phyloP scores from a whole-genome alignment of 2,113 vertebrate species.

The Pachycephala philippinensis region DNA sequence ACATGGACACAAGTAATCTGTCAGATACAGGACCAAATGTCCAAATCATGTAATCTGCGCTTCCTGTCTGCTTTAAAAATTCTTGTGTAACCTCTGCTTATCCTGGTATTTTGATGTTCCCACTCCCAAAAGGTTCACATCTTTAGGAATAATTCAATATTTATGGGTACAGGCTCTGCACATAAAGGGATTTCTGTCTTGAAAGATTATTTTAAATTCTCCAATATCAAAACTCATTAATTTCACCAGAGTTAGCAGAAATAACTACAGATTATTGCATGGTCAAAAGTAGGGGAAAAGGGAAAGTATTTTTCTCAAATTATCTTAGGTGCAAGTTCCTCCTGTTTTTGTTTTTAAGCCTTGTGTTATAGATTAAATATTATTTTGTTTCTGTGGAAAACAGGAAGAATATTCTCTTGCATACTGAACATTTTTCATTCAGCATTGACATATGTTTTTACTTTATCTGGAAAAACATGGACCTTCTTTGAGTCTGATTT shows the following conservation, averaged over 20 bases:
- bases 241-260: background rate
- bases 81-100: background rate
- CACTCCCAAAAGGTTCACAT: background rate
- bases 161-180: background rate
- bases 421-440: background rate
- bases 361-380: background rate
- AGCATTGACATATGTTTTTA: background rate
- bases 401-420: background rate
- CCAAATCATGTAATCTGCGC: background rate
- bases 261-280: background rate
- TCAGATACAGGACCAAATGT: background rate
- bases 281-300: background rate
- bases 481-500: background rate
- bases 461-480: background rate
- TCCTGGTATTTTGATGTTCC: background rate
- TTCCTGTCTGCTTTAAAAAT: background rate
- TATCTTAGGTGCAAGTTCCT: background rate
- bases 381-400: background rate
- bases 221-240: background rate
- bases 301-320: background rate
- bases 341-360: background rate
- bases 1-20: background rate
- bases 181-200: background rate
- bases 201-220: background rate
- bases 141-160: background rate